Conservation (phyloP, 2,113 vertebrate species). For the Marmota flaviventris region DNA sequence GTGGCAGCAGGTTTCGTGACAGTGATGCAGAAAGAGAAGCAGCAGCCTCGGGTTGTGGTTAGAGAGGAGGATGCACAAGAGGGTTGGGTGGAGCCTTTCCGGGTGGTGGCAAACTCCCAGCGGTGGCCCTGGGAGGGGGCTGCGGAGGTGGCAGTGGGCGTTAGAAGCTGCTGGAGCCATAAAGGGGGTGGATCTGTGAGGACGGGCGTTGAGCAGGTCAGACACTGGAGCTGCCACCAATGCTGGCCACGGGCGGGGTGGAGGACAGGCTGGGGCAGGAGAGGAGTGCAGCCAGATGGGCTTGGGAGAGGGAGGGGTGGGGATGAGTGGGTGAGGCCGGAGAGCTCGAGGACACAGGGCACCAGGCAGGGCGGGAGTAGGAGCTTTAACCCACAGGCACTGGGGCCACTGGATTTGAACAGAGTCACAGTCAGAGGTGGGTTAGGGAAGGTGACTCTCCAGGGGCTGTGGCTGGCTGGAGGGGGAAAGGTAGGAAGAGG, state of each 20-base stretch:
- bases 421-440: background rate
- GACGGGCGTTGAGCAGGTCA: background rate
- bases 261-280: too few relatives aligned
- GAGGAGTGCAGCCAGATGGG: too few relatives aligned
- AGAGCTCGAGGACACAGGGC: background rate
- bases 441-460: background rate
- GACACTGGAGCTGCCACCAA: background rate
- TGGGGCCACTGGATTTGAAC: background rate
- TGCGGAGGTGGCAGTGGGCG: background rate
- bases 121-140: background rate
- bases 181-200: background rate
- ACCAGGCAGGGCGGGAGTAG: background rate
- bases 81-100: background rate
- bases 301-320: background rate
- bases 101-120: background rate
- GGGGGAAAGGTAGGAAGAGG: background rate
- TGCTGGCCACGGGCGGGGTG: background rate
- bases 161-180: background rate
- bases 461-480: background rate
- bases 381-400: background rate
- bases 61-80: background rate
- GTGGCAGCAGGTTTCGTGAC: background rate
- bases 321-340: background rate
- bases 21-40: background rate
- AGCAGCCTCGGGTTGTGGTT: background rate